Evolutionary conservation across 2,888 invertebrate genomes (phyloP).

Genomic region (Cyrtodaria siliqua): DNA sequence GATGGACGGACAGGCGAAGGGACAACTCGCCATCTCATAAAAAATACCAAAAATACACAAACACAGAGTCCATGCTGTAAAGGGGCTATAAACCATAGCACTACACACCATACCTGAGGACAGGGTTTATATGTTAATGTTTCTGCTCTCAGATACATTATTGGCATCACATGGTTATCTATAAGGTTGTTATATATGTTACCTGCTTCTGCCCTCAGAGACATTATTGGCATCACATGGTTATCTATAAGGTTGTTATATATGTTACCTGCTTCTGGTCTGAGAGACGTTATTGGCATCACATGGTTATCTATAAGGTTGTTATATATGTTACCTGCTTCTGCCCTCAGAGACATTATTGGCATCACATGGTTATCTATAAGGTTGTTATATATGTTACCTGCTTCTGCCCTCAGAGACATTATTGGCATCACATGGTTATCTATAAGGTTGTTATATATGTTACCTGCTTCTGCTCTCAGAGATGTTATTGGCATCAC

Average conservation of each 20-base stretch:
- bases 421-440: conserved; percentile 78
- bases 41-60: too few relatives aligned
- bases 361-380: conserved; percentile 84
- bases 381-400: conserved; percentile 69
- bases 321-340: conserved; percentile 81
- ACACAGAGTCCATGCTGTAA: too few relatives aligned
- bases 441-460: conserved; percentile 80
- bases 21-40: too few relatives aligned
- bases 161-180: too few relatives aligned
- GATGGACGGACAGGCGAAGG: too few relatives aligned
- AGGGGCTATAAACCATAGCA: too few relatives aligned
- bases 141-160: too few relatives aligned
- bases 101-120: too few relatives aligned
- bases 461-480: conserved; percentile 78
- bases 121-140: too few relatives aligned
- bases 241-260: conserved; percentile 83
- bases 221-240: conserved; percentile 74
- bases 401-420: conserved; percentile 78
- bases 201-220: conserved; percentile 80
- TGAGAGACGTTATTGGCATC: conserved; percentile 72
- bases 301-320: conserved; percentile 84
- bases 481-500: conserved; percentile 73
- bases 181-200: conserved; percentile 6
- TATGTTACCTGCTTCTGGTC: conserved; percentile 78
- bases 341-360: conserved; percentile 74